phyloP scores from a whole-genome alignment of 2,113 vertebrate genomes.

The Leptobrachium ailaonicum region DNA sequence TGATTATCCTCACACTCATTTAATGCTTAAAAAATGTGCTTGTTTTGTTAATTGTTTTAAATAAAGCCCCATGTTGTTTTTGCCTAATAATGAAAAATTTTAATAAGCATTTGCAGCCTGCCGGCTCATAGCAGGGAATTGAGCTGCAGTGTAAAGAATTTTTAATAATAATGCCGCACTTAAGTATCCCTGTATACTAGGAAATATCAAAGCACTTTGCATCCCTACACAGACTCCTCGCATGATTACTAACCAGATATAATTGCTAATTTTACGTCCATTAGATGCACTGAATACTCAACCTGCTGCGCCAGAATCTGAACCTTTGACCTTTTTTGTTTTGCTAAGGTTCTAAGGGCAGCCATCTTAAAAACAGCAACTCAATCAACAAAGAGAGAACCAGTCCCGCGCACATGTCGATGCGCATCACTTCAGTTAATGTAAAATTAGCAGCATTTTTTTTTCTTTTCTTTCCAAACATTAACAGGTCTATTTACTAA shows the following conservation, averaged over 20 bases:
- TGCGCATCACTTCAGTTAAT: not conserved
- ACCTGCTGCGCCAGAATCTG: slow-evolving; percentile 40
- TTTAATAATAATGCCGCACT: slow-evolving; percentile 48
- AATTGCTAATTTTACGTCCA: slow-evolving; percentile 46
- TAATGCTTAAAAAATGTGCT: slow-evolving; percentile 44
- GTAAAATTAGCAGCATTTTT: not conserved
- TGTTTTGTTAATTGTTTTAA: slow-evolving; percentile 50
- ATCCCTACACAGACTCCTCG: slow-evolving; percentile 37
- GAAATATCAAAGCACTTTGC: slow-evolving; percentile 47
- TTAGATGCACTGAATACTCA: slow-evolving; percentile 31
- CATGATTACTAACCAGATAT: slow-evolving; percentile 45
- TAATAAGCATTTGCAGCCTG: slow-evolving; percentile 49
- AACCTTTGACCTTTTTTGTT: slow-evolving; percentile 33
- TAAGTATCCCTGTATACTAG: slow-evolving; percentile 42
- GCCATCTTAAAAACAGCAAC: slow-evolving; percentile 17
- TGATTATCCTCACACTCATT: slow-evolving; percentile 30
- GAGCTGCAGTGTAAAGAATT: slow-evolving; percentile 44
- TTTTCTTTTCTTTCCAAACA: not conserved
- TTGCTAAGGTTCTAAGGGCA: slow-evolving; percentile 25
- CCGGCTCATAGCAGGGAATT: slow-evolving; percentile 46
- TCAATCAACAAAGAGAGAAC: slow-evolving; percentile 25
- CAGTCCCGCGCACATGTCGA: no score
- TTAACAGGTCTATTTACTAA: no score
- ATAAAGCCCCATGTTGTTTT: slow-evolving; percentile 50
- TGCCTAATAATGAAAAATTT: slow-evolving; percentile 51